These are phyloP conservation scores for Australoheros facetus DNA, from an alignment of 2,797 vertebrate genomes.

Conservation along the genomic window DNA sequence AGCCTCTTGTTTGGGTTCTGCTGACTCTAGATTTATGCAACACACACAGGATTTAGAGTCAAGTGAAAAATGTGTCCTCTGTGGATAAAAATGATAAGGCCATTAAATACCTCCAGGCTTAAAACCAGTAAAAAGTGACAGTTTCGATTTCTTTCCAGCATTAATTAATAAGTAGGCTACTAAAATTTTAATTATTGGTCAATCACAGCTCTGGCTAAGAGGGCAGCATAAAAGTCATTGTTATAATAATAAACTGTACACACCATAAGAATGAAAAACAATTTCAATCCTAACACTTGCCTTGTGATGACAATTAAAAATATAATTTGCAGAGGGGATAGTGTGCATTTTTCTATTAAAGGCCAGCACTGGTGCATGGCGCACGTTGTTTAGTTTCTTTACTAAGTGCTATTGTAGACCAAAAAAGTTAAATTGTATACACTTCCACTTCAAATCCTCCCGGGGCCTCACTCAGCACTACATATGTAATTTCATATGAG, in stretches of 20 bases:
- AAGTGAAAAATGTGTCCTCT: slow-evolving; percentile 26
- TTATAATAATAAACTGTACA: not conserved
- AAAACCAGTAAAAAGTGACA: not conserved
- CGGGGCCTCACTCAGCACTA: not conserved
- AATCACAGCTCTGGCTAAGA: not conserved
- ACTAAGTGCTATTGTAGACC: not conserved
- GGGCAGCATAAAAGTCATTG: not conserved
- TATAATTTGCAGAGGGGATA: too few species aligned
- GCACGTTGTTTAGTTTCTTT: not conserved
- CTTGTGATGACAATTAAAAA: not conserved
- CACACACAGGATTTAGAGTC: not conserved
- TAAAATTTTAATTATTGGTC: slow-evolving; percentile 8
- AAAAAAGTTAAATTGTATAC: not conserved
- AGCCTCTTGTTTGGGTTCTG: slow-evolving; percentile 36
- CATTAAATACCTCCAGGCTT: slow-evolving; percentile 3
- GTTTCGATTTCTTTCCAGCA: not conserved
- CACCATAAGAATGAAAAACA: not conserved
- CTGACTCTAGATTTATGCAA: slow-evolving; percentile 28
- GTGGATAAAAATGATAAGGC: slow-evolving; percentile 23
- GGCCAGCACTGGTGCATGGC: not conserved
- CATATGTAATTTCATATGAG: slow-evolving; percentile 19
- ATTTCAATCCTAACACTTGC: not conserved
- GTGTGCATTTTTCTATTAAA: not conserved
- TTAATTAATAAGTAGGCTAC: slow-evolving; percentile 15
- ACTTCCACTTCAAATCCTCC: not conserved